Base-by-base conservation (phyloP, 2,797 vertebrate species). In the Alectoris magna region DNA sequence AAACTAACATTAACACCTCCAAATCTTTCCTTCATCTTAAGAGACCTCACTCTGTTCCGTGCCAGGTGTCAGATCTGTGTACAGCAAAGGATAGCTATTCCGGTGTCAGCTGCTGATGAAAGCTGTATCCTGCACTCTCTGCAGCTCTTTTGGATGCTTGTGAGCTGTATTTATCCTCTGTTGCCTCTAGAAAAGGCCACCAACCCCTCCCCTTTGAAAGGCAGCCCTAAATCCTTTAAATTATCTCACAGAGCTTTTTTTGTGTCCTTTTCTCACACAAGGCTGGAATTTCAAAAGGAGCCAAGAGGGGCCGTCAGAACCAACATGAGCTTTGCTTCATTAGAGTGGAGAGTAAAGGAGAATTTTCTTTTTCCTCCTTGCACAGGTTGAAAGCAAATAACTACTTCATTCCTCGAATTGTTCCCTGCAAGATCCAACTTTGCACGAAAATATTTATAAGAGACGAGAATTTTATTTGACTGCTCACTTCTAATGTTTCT, bases 201-300 rank as follows among this genome's bases (percentile, higher is more conserved):
- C 64, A 95, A 71, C 14, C 77, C 83, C 88, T 87, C 77, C 66
- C 83, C 77, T 72, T 94, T 95, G 84, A 92, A 95, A 92, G 70
- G 55, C 83, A 95, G 58, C 68, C 87, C 78, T 77, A 94, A 96
- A 94, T 93, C 95, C 93, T 93, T 95, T 95, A 95, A 95, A 94
- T 94, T 86, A 96, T 82, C 89, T 92, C 95, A 90, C 68, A 84
- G 90, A 87, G 77, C 74, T 93, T 95, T 94, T 94, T 91, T 93
- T 93, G 91, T 94, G 87, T 88, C 92, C 89, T 93, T 95, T 94
- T 88, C 87, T 95, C 77, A 91, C 73, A 92, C 74, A 68, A 82
- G 89, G 56, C 83, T 94, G 93, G 94, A 94, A 93, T 93, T 96
- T 96, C 94, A 96, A 96, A 94, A 92, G 93, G 38, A 95, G 58